Conservation (phyloP, 2,888 invertebrate genomes). For the Mesoligia furuncula region DNA sequence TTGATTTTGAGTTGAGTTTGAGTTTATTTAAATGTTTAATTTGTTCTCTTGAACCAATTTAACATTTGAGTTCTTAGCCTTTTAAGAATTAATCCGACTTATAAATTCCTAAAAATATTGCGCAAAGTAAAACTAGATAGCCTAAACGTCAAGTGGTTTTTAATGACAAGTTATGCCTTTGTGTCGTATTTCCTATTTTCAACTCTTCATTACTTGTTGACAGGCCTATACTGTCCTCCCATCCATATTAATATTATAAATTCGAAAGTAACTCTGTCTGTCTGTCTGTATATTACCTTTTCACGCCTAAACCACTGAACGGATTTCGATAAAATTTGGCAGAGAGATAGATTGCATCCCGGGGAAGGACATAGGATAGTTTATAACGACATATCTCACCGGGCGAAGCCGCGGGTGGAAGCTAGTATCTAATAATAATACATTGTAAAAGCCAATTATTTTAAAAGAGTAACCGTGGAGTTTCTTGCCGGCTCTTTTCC, state of each 20-base stretch:
- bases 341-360: no score
- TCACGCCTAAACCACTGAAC: no score
- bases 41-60: background rate
- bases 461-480: background rate
- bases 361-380: no score
- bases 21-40: no score
- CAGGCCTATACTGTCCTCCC: no score
- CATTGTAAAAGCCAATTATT: background rate
- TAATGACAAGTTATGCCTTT: background rate
- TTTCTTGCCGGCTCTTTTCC: background rate
- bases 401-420: no score
- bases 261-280: no score
- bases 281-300: no score
- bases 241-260: no score
- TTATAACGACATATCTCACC: no score
- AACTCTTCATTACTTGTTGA: background rate
- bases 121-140: background rate
- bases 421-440: background rate
- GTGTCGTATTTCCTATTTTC: background rate
- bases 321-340: no score
- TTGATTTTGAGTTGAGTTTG: no score
- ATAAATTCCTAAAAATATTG: background rate
- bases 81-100: conserved; percentile 5
- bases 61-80: background rate
- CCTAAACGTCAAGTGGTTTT: background rate